These are phyloP conservation scores for Heliocidaris tuberculata DNA, from an alignment of 35 echinoderm and acorn worm species.

Conservation along the genomic window DNA sequence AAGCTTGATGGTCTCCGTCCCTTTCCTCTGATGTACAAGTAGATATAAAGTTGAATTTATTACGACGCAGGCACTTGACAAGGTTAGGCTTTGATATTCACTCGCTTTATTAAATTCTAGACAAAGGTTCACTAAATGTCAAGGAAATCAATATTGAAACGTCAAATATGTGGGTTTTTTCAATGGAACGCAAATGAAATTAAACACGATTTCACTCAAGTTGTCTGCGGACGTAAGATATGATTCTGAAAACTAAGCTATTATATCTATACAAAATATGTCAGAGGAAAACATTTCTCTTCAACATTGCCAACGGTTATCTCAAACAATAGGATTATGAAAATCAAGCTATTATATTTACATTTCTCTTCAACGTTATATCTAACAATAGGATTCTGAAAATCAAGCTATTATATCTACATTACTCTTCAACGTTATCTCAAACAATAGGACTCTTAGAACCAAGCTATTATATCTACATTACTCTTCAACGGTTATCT, in stretches of 20 bases:
- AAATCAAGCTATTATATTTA: too few relatives aligned
- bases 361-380: not conserved
- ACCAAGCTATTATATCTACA: too few relatives aligned
- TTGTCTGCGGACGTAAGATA: not conserved
- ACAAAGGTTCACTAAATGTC: slow-evolving; percentile 12
- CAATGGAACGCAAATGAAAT: slow-evolving; percentile 4
- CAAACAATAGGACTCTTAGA: too few relatives aligned
- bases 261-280: too few relatives aligned
- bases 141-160: slow-evolving; percentile 12
- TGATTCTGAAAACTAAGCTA: too few relatives aligned
- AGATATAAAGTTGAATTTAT: not conserved
- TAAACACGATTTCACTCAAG: not conserved
- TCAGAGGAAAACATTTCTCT: not conserved
- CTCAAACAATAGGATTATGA: not conserved
- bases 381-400: not conserved
- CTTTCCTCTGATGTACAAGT: not conserved
- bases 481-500: not conserved
- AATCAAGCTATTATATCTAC: too few relatives aligned
- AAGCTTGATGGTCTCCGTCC: not conserved
- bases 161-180: not conserved
- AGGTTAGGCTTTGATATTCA: not conserved
- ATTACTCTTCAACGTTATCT: not conserved
- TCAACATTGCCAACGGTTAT: not conserved
- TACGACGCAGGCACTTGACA: not conserved
- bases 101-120: not conserved